Evolutionary conservation across 2,888 invertebrate species (phyloP), one percentile per base, ranked within the genome.

Genomic region (Rhingia rostrata): DNA sequence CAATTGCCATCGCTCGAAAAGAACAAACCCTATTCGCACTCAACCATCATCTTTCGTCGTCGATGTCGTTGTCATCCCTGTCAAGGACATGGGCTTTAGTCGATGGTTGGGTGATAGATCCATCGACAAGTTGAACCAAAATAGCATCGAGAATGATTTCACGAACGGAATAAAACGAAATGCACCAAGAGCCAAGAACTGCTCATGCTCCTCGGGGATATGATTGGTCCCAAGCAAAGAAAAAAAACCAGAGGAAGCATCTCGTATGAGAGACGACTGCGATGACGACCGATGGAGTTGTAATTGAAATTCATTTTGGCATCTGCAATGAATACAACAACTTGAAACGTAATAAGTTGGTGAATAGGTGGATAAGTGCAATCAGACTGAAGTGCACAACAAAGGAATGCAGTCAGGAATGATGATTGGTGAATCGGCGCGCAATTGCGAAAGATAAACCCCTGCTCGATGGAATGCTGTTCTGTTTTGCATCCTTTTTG

Each of bases 231-330:
- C 12, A 77, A 10, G n/a, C 22, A 6, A 32, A 22, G 22, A 5
- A 10, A 9, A 45, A 33, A 73, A n/a, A n/a, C n/a, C n/a, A n/a
- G n/a, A 41, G 51, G 39, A 45, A 4, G 9, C 22, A 47, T 22
- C 22, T 22, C 22, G 22, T 1, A 22, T 22, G 22, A 22, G 7
- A 49, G 49, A 12, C 4, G 4, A 67, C 9, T 22, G 47, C 47
- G 12, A 51, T 33, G 14, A 33, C 12, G 33, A 49, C 37, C 35
- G 32, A 22, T 37, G 33, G 9, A 43, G 70, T 30, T 63, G 83
- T 79, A 83, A 83, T 83, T 83, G 79, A 79, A 83, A 83, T 83
- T 83, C 79, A 83, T 83, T 83, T 74, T 60, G 79, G 79, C 63
- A 73, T 79, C 63, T 66, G 47, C 79, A 79, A 64, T 79, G 83